Evolutionary conservation across 1,140 invertebrate genomes (phyloP).

Genomic region (Leguminivora glycinivorella): DNA sequence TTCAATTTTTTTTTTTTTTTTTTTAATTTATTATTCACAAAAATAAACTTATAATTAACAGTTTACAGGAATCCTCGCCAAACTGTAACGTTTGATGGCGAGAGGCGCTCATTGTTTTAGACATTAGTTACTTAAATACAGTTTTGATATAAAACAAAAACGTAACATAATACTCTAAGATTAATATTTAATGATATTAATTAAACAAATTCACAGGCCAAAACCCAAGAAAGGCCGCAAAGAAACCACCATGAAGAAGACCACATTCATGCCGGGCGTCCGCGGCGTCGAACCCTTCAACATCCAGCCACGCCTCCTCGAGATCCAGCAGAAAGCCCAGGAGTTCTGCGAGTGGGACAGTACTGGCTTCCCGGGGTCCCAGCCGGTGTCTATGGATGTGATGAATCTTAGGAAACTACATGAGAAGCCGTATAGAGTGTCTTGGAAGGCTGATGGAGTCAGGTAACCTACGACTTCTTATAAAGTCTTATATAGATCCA

Average conservation of each 20-base stretch:
- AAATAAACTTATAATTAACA: too few species aligned
- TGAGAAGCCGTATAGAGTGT: constrained; percentile 94
- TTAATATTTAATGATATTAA: background rate
- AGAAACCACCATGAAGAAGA: constrained; percentile 79
- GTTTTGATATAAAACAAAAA: too few species aligned
- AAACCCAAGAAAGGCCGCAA: constrained; percentile 53
- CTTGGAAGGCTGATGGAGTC: constrained; percentile 99
- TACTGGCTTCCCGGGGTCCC: constrained; percentile 95
- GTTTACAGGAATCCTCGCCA: too few species aligned
- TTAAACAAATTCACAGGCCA: constrained; percentile 34
- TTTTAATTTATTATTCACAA: too few species aligned
- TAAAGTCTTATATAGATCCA: too few species aligned
- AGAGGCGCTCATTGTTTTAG: too few species aligned
- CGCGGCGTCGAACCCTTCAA: constrained; percentile 84
- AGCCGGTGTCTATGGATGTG: constrained; percentile 97
- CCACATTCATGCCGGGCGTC: constrained; percentile 91
- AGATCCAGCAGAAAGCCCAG: constrained; percentile 89
- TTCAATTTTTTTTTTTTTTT: too few species aligned
- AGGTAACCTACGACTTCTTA: too few species aligned
- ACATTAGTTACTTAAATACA: too few species aligned
- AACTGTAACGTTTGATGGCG: too few species aligned
- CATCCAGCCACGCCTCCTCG: constrained; percentile 80
- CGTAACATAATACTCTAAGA: too few species aligned
- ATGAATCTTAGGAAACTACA: constrained; percentile 89
- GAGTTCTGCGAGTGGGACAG: constrained; percentile 89